Evolutionary conservation across 2,888 invertebrate species (phyloP), one percentile per base, ranked within the genome.

Genomic region (Leptarthrus brevirostris): DNA sequence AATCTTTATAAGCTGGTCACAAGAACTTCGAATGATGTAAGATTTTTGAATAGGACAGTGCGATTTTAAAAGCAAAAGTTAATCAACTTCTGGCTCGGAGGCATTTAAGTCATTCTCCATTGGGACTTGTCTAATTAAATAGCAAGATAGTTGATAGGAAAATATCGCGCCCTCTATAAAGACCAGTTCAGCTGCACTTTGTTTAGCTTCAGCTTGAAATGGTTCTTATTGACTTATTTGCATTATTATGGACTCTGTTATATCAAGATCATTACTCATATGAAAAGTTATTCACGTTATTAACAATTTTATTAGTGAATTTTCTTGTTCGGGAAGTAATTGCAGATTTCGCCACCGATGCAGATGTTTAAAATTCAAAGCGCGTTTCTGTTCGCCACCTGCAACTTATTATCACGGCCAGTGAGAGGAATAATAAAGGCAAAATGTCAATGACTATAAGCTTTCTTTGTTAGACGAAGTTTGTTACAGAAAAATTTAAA

Each of bases 391-490:
- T 12, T 58, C 12, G 4, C 8, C 56, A 58, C 58, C 58, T 58
- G 36, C 36, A 18, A 36, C 26, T 18, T 53, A 20, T 40, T 34
- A 16, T 56, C 16, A 58, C 18, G 36, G 18, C 18, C 58, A 58
- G n/a, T 58, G 58, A 34, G 36, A 26, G n/a, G 36, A 36, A 34
- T 58, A 36, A 36, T 4, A 36, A 40, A 58, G 16, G 34, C 36
- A 26, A 58, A 18, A 58, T 58, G 34, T 58, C 58, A 58, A 58
- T 58, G 58, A 36, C 36, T 36, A 58, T 6, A 58, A 36, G 58
- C 58, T 58, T 58, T 58, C 58, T 58, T 36, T 36, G 36, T 58
- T 58, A 12, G 3, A 30, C 30, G 30, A 8, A 30, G n/a, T n/a
- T n/a, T n/a, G n/a, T n/a, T n/a, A n/a, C n/a, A n/a, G n/a, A n/a